phyloP scores from a whole-genome alignment of 1,140 invertebrate genomes.

The Heliconius congener region DNA sequence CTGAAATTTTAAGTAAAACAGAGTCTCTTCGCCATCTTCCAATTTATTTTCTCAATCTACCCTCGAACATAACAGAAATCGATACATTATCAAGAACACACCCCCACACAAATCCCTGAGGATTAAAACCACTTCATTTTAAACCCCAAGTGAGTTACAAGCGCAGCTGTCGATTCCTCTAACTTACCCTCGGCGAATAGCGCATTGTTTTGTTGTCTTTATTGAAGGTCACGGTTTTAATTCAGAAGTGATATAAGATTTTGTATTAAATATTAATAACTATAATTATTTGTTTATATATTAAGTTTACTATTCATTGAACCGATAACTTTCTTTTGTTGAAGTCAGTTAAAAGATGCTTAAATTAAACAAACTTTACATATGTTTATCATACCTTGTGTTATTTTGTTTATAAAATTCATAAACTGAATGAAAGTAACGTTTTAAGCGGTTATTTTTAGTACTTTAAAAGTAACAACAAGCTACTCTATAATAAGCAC shows the following conservation, averaged over 20 bases:
- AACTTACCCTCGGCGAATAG: background rate
- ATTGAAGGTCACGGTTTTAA: background rate
- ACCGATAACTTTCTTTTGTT: too few relatives aligned
- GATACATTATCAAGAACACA: constrained; percentile 8
- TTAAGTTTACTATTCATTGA: too few relatives aligned
- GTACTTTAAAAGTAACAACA: background rate
- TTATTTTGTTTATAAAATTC: constrained; percentile 9
- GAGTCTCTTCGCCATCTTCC: too few relatives aligned
- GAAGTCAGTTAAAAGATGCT: too few relatives aligned
- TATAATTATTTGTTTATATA: too few relatives aligned
- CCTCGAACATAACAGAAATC: background rate
- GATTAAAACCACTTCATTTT: background rate
- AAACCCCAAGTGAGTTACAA: background rate
- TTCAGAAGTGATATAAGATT: background rate
- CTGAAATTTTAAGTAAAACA: too few relatives aligned
- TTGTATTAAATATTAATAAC: background rate
- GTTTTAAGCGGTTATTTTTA: constrained; percentile 2
- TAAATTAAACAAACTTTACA: background rate
- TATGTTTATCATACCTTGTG: background rate
- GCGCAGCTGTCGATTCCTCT: constrained; percentile 2
- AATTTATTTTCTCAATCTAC: too few relatives aligned
- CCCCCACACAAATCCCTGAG: background rate
- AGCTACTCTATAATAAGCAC: background rate
- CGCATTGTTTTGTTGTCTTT: background rate
- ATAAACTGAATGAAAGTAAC: background rate